Evolutionary conservation across 2,888 invertebrate genomes (phyloP), one percentile per base, ranked within the genome.

Genomic region (Opisthograptis luteolata): DNA sequence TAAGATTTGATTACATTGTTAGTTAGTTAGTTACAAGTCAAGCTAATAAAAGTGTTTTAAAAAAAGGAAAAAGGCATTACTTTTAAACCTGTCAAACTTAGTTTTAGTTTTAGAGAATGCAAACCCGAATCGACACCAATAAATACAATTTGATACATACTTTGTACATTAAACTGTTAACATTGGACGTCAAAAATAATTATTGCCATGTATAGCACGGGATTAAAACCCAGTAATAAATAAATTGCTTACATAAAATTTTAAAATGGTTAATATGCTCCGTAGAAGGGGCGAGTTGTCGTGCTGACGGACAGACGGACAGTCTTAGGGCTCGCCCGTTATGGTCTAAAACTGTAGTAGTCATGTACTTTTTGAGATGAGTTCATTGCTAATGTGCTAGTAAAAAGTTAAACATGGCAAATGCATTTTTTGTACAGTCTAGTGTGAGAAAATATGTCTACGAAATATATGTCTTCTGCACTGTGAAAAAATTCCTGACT

Each of bases 191-290:
- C 78, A 80, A 76, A 73, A 63, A 73, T 75, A 79, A 81, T 81
- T 76, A 81, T 76, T 73, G 62, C 73, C 74, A 75, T 76, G 62
- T 64, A 36, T 22, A 62, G 60, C 17, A 55, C 51, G 41, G 55
- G 60, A 72, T 73, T 71, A 71, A 74, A 73, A 65, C 59, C 62
- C 52, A 60, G 61, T 59, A 70, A 75, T 73, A 76, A 79, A 82
- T 83, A 84, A 84, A 84, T 79, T 75, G 76, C 69, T 71, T 75
- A 81, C 84, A 84, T 84, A 77, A 78, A 81, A 83, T 84, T 80
- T 76, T 81, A 85, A 77, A 41, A 74, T 70, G 80, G 80, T 79
- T 83, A 83, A 83, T 84, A 79, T 72, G 71, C 53, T 51, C 82
- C 80, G 59, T 84, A 81, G 60, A 87, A 69, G 85, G 85, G 20